Evolutionary conservation across 2,797 vertebrate genomes (phyloP).

Genomic region (Pantherophis alleghaniensis): DNA sequence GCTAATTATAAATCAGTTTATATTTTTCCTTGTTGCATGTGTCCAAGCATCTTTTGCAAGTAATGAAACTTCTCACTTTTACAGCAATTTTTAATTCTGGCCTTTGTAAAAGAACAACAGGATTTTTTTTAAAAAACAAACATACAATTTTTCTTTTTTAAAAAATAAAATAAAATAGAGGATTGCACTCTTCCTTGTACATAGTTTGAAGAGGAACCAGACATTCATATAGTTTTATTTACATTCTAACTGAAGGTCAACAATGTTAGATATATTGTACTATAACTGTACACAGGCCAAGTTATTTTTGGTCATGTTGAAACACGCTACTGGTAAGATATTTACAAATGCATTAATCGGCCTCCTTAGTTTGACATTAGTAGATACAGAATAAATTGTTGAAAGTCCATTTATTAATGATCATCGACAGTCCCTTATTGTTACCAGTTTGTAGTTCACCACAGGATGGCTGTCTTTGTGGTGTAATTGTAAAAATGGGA

Average conservation of each 20-base stretch:
- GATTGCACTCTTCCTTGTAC: slow-evolving; percentile 23
- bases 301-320: slow-evolving; percentile 53
- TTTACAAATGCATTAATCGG: slow-evolving; percentile 40
- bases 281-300: slow-evolving; percentile 45
- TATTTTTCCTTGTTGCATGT: slow-evolving; percentile 9
- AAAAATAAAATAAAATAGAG: slow-evolving; percentile 29
- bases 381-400: slow-evolving; percentile 24
- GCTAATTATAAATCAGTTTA: slow-evolving; percentile 25
- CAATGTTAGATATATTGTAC: slow-evolving; percentile 45
- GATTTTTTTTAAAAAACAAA: slow-evolving; percentile 23
- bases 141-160: not conserved
- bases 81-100: slow-evolving; percentile 30
- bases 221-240: slow-evolving; percentile 65
- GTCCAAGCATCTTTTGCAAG: slow-evolving; percentile 39
- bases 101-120: slow-evolving; percentile 43
- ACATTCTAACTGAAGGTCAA: slow-evolving; percentile 56
- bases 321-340: slow-evolving; percentile 45
- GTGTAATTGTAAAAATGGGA: slow-evolving; percentile 2
- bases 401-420: slow-evolving; percentile 17
- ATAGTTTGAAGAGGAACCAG: slow-evolving; percentile 51
- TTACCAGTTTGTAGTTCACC: slow-evolving; percentile 24
- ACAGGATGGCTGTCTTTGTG: slow-evolving; percentile 35
- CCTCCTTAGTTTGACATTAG: slow-evolving; percentile 40
- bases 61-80: slow-evolving; percentile 38
- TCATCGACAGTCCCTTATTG: not conserved